Conservation (phyloP, 2,797 vertebrate species). For the Xenops minutus region DNA sequence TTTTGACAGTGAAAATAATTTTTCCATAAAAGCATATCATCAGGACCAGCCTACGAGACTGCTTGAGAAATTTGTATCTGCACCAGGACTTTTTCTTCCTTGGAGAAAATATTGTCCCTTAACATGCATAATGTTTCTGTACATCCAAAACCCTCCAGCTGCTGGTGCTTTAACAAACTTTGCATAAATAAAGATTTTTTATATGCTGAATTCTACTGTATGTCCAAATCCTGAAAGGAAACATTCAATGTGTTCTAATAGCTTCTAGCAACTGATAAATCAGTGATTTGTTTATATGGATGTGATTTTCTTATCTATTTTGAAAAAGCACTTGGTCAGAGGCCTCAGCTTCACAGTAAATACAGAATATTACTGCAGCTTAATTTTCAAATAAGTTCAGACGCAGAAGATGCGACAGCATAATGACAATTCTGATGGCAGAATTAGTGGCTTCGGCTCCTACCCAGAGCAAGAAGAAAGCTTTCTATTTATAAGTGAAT, state of each 20-base stretch:
- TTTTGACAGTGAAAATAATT: conserved; percentile 40
- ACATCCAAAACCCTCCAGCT: neutral
- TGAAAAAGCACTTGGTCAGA: neutral
- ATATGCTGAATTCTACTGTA: neutral
- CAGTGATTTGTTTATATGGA: rapidly evolving
- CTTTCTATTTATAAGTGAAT: neutral
- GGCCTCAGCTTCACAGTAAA: neutral
- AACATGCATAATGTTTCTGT: neutral
- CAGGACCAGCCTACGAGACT: neutral
- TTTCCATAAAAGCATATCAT: neutral
- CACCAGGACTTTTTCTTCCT: neutral
- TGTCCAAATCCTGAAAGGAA: neutral
- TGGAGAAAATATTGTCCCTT: neutral
- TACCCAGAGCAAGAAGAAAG: neutral
- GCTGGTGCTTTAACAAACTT: neutral
- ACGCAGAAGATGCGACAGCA: neutral
- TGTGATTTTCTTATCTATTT: neutral
- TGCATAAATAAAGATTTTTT: neutral
- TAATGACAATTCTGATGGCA: neutral
- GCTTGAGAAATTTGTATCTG: conserved; percentile 24
- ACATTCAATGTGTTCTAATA: neutral
- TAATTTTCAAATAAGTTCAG: conserved; percentile 7
- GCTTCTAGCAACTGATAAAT: neutral
- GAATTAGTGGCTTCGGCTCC: neutral
- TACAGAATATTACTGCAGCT: neutral